These are phyloP conservation scores for Thomomys bottae DNA, from an alignment of 2,113 vertebrate genomes.

Conservation along the genomic window DNA sequence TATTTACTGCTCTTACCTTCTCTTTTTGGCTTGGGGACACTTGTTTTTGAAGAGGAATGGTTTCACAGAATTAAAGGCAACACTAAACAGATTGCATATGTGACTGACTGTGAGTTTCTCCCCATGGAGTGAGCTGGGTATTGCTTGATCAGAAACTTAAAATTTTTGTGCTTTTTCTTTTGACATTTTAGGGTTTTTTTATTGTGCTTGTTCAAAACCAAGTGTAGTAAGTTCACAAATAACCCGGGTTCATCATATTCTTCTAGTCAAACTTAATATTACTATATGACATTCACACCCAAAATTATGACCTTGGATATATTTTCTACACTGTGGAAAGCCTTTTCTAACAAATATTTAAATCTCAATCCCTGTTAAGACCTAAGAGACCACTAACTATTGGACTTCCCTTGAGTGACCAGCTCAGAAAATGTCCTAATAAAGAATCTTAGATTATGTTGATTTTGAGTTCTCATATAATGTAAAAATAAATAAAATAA, in stretches of 20 bases:
- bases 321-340: not conserved
- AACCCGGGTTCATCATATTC: not conserved
- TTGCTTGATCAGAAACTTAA: too few relatives aligned
- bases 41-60: too few relatives aligned
- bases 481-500: conserved; percentile 31
- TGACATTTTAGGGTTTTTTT: not conserved
- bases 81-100: too few relatives aligned
- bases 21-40: too few relatives aligned
- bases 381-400: not conserved
- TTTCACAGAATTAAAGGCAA: too few relatives aligned
- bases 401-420: not conserved
- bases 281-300: not conserved
- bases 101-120: too few relatives aligned
- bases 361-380: not conserved
- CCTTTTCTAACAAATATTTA: not conserved
- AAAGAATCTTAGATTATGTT: conserved; percentile 7
- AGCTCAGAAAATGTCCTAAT: not conserved
- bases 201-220: too few relatives aligned
- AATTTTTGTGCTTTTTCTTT: not conserved
- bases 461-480: conserved; percentile 16
- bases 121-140: too few relatives aligned
- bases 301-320: not conserved
- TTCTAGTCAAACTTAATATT: conserved; percentile 31
- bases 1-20: too few relatives aligned
- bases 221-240: not conserved